Conservation (phyloP, 2,113 vertebrate species). For the Acrocephalus kingi region DNA sequence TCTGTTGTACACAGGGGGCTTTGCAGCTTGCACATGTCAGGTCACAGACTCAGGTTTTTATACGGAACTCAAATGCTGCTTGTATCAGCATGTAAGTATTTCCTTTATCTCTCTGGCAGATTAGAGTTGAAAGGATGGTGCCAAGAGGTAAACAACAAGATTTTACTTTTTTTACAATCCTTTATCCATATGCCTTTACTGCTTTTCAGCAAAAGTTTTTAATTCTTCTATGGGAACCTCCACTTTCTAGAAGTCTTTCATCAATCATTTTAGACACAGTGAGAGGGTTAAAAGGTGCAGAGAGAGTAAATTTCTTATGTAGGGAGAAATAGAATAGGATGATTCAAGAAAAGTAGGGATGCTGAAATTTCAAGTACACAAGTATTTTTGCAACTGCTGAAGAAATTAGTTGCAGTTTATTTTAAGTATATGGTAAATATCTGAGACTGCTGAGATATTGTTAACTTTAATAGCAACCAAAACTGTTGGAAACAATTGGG, state of each 20-base stretch:
- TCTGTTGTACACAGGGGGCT: background rate
- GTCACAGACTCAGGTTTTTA: background rate
- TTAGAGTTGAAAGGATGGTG: background rate
- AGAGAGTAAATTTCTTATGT: background rate
- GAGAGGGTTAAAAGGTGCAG: background rate
- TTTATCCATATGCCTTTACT: background rate
- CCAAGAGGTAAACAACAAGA: background rate
- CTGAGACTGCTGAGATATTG: background rate
- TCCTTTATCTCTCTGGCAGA: background rate
- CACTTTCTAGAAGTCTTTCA: background rate
- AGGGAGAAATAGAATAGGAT: background rate
- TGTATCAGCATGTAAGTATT: background rate
- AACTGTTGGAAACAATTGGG: background rate
- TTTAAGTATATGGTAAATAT: background rate
- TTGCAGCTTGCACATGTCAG: accelerated
- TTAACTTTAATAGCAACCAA: background rate
- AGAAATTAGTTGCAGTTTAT: background rate
- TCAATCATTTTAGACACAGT: background rate
- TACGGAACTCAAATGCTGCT: background rate
- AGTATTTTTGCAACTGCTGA: background rate
- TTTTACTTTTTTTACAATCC: background rate
- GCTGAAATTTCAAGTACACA: background rate
- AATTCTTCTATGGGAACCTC: background rate
- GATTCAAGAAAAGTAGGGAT: background rate
- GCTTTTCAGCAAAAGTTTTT: background rate